Conservation (phyloP, 1,140 invertebrate genomes). For the Potamilus streckersoni region DNA sequence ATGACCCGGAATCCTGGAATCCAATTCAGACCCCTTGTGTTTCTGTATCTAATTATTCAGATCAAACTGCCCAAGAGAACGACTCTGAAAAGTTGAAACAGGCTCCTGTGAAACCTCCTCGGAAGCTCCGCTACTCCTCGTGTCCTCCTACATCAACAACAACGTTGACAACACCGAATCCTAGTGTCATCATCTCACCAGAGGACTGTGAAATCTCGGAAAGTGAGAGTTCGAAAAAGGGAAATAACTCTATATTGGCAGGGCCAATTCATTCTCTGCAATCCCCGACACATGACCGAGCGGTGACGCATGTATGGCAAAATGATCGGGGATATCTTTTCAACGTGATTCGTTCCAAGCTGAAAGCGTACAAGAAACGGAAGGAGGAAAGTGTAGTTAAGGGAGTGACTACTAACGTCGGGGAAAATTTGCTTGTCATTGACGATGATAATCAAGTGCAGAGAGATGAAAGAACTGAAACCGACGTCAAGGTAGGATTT, state of each 20-base stretch:
- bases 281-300: slow-evolving; percentile 33
- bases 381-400: slow-evolving; percentile 11
- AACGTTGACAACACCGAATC: background rate
- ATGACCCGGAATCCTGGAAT: too few species aligned
- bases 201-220: slow-evolving; percentile 1
- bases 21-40: too few species aligned
- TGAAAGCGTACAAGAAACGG: slow-evolving; percentile 26
- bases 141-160: slow-evolving; percentile 16
- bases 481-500: too few species aligned
- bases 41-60: too few species aligned
- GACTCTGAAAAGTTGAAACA: slow-evolving; percentile 18
- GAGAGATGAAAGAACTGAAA: too few species aligned
- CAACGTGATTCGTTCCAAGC: slow-evolving; percentile 46
- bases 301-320: slow-evolving; percentile 43
- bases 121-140: slow-evolving; percentile 20
- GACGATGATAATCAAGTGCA: slow-evolving; percentile 6
- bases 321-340: slow-evolving; percentile 51
- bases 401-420: too few species aligned
- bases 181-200: background rate
- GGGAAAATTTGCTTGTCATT: slow-evolving; percentile 26
- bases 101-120: slow-evolving; percentile 18
- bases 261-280: too few species aligned
- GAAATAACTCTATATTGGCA: too few species aligned
- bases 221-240: background rate
- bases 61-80: too few species aligned